Conservation (phyloP, 2,888 invertebrate species). For the Hetaerina titia region DNA sequence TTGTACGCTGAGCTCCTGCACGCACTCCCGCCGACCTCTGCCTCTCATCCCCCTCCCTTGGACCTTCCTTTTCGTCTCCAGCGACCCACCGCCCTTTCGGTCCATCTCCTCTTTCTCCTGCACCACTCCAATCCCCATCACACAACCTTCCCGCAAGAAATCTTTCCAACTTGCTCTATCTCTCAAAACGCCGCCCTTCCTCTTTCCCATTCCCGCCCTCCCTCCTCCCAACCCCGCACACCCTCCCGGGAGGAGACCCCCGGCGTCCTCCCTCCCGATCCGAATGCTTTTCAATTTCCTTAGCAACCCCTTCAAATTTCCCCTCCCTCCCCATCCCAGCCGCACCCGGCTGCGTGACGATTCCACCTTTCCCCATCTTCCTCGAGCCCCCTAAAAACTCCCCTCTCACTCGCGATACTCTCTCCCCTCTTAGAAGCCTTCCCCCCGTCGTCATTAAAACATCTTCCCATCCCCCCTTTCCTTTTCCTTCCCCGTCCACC, state of each 20-base stretch:
- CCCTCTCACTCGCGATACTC: too few relatives aligned
- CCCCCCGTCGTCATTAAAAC: not conserved
- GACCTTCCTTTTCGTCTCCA: not conserved
- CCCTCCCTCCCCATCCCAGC: not conserved
- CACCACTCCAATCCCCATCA: not conserved
- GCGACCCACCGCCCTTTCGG: too few relatives aligned
- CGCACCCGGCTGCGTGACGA: not conserved
- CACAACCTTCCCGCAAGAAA: not conserved
- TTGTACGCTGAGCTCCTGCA: too few relatives aligned
- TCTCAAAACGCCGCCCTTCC: not conserved
- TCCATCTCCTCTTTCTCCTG: not conserved
- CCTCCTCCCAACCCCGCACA: not conserved
- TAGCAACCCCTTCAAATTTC: slow-evolving; percentile 7
- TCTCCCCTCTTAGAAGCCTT: not conserved
- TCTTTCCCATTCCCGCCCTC: not conserved
- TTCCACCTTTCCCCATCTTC: not conserved
- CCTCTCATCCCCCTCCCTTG: not conserved
- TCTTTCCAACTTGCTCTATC: not conserved
- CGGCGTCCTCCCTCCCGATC: not conserved
- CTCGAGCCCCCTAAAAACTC: not conserved
- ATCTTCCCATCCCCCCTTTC: not conserved
- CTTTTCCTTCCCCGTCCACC: not conserved
- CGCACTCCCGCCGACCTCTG: too few relatives aligned
- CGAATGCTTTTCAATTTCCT: slow-evolving; percentile 56
- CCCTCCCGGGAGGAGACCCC: not conserved